Base-by-base conservation (phyloP, 2,888 invertebrate genomes). In the Melanostoma scalare region DNA sequence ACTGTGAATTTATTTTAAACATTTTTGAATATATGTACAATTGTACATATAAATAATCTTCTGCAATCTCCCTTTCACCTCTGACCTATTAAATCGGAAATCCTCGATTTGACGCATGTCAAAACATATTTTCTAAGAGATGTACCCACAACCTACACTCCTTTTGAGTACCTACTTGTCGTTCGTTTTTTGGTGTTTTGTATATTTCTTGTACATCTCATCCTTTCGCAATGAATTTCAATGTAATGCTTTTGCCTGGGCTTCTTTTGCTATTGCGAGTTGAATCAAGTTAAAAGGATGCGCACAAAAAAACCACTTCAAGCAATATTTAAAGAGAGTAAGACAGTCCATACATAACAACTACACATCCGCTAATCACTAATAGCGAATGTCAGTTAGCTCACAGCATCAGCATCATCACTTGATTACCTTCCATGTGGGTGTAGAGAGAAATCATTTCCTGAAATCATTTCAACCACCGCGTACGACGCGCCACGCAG, bases 101-200 rank as follows among this genome's bases (percentile, higher is more conserved):
- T 67, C 69, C 44, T 71, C 50, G 60, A 74, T 79, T 75, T 75
- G 84, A 84, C 84, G 84, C 84, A 84, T 84, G 84, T 84, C 84
- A 79, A 75, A 79, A 61, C 61, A 79, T 79, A 78, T 84, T 79
- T 71, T 74, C 74, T 75, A 53, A 2, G 48, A 75, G 44, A 76
- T 30, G 9, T 20, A 20, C 20, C 20, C 20, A 61, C 6, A 61
- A 56, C 20, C 3, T 40, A 53, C 40, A 40, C 56, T 61, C 31
- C 56, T 55, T 71, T 38, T 67, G 42, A 68, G 42, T 61, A 36
- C 31, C 38, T 63, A 63, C 46, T 58, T 48, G 48, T 60, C 20
- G 56, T 75, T 58, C 31, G 44, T 63, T 38, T 35, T 46, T 35
- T 8, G 8, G n/a, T 60, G 31, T 20, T 46, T 46, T 31, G 48